Base-by-base conservation (phyloP, 2,797 vertebrate genomes). In the Tokudaia muenninki region DNA sequence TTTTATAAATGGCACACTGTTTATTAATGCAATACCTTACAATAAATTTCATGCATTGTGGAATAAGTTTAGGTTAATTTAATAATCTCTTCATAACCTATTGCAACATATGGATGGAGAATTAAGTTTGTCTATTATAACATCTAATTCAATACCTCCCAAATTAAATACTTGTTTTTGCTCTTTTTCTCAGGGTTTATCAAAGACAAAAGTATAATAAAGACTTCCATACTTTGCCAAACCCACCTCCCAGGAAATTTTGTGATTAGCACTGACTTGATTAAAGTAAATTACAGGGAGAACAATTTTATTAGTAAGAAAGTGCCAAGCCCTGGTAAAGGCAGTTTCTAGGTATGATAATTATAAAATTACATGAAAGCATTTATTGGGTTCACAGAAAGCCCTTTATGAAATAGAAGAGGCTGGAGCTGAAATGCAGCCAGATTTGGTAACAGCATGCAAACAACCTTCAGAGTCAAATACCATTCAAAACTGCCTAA, bases 381-480 rank as follows among this genome's bases (percentile, higher is more conserved):
- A 87, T 26, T 84, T 97, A 78, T 47, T 70, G 92, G 17, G 19
- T 97, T 87, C 72, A 95, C 80, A 83, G 80, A 9, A 97, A 98
- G 95, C 97, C 78, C 92, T 96, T 63, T 12, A 91, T 91, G 74
- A 97, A 98, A 92, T n/a, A 6, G 72, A 96, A 95, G 94, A 96
- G 91, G 14, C 80, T 95, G n/a, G 24, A 94, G 21, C 44, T 96
- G 22, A 90, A 96, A 87, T 21, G 89, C 74, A 96, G 87, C 37
- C 82, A 97, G 96, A 87, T 37, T 91, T 96, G 87, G 89, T 97
- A 98, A 97, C 77, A 97, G 87, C 94, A 94, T 94, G 89, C 89
- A 92, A 96, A 86, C n/a, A 97, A 74, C 78, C 55, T 90, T 97
- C 78, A 92, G 83, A 97, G 88, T 97, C 63, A 97, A 98, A 97